Base-by-base conservation (phyloP, 2,888 invertebrate species). In the Callyntrura guangdongensis region DNA sequence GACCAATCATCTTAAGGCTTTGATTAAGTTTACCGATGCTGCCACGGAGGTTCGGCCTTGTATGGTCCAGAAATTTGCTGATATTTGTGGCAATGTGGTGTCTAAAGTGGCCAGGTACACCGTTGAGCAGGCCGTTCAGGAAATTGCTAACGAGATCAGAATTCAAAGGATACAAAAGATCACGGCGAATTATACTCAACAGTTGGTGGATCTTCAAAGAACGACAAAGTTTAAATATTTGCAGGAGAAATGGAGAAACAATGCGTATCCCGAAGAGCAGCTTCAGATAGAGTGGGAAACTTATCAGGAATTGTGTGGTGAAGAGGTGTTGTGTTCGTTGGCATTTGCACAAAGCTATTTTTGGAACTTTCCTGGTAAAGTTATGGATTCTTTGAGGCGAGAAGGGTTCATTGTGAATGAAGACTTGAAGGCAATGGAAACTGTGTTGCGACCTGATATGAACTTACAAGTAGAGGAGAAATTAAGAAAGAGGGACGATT, bases 241-340 rank as follows among this genome's bases (percentile, higher is more conserved):
- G 88, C 81, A 69, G 36, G 88, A 82, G 67, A 69, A 89, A 20
- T 89, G 82, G 82, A 59, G 25, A 45, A 61, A n/a, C 5, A 61
- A 17, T 25, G 82, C 72, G 45, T 17, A 27, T 49, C 12, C 22
- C 47, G 45, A 25, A 0, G 83, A 89, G 25, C 53, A 74, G 47
- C 36, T 36, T 14, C 6, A 14, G 3, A 12, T 74, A 0, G 49
- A 53, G 9, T 6, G 17, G 22, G 88, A 88, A 45, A 72, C 45
- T 14, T 9, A 0, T 0, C 59, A 25, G 17, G 89, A 89, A 20
- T n/a, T 2, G 8, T 8, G 17, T 9, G 74, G 20, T 8, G 83
- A 83, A 27, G 14, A 45, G 45, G 22, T 8, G 11, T 4, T 89
- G 1, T 56, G 47, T 8, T 83, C 74, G 0, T n/a, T 72, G 11